Percentiles rank a stretch among this genome's conserved stretches.
These are phyloP conservation scores for Oscheius myriophilus DNA, from an alignment of 2,888 invertebrate species.

Conservation along the genomic window DNA sequence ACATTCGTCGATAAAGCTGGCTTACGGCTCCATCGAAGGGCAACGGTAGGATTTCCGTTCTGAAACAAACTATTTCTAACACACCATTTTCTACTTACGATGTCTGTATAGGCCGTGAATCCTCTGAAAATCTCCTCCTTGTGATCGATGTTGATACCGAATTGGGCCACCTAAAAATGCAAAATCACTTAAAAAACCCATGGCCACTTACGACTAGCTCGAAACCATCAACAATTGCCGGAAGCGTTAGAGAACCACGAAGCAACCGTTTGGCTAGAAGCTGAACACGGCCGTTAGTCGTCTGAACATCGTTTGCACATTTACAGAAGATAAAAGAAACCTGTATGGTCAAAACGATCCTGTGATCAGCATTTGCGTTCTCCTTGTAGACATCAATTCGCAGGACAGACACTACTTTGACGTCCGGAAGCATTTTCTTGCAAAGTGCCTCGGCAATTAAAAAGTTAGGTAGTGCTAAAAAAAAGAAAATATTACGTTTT, in stretches of 20 bases:
- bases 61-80: constrained; percentile 17
- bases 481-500: not conserved
- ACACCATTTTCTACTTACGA: constrained; percentile 30
- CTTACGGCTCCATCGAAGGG: constrained; percentile 40
- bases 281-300: constrained; percentile 14
- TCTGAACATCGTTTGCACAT: constrained; percentile 3
- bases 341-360: constrained; percentile 36
- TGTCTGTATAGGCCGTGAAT: constrained; percentile 46
- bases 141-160: constrained; percentile 60
- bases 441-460: constrained; percentile 21
- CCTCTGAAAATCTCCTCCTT: constrained; percentile 69
- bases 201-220: constrained; percentile 31
- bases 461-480: constrained; percentile 27
- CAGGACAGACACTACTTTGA: constrained; percentile 20
- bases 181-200: not conserved
- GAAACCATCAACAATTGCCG: constrained; percentile 34
- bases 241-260: constrained; percentile 27
- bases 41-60: constrained; percentile 37
- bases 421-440: not conserved
- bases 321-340: not conserved
- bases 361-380: constrained; percentile 33
- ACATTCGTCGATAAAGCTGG: constrained; percentile 17
- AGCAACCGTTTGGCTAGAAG: constrained; percentile 35
- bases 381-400: constrained; percentile 42
- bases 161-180: constrained; percentile 27